Base-by-base conservation (phyloP, 2,888 invertebrate genomes). In the Yponomeuta plumbellus region DNA sequence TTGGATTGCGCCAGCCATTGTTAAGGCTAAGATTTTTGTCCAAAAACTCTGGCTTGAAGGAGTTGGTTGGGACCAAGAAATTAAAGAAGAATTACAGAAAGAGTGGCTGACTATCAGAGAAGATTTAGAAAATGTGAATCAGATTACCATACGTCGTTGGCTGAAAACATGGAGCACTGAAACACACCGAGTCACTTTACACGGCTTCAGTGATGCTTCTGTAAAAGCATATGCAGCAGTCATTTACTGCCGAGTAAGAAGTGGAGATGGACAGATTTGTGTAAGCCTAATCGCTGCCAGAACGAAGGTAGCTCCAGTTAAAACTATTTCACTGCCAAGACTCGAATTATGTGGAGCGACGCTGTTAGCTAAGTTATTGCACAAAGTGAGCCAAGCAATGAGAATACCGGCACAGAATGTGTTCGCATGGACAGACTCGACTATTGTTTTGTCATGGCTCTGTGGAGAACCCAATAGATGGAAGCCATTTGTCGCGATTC, bases 21-120 rank as follows among this genome's bases (percentile, higher is more conserved):
- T 71, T 0, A 66, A 8, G n/a, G 70, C 71, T 2, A 73, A 73
- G 44, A 5, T 68, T 2, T n/a, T 72, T 0, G 63, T 72, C 13
- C 69, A 71, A 67, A 66, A 67, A 44, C n/a, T 64, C 11, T 67
- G 67, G 64, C 20, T 13, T 34, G 20, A 23, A 6, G 34, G 34
- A 11, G 0, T 67, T 21, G 39, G 57, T 2, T 67, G 67, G 61
- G 61, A 61, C 34, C 34, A 61, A 2, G 11, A 61, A 17, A 13
- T 61, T 13, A 61, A 11, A 11, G 61, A n/a, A 5, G 13, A 17
- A 39, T 4, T 11, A 61, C 6, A 3, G n/a, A 34, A 64, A 44
- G 52, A 69, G 13, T 71, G 68, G 69, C 13, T 69, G 4, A 11
- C 66, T n/a, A 52, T 65, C 6, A 62, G 66, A 23, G 65, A 22